Evolutionary conservation across 2,888 invertebrate species (phyloP), one percentile per base, ranked within the genome.

Genomic region (Metellina segmentata): DNA sequence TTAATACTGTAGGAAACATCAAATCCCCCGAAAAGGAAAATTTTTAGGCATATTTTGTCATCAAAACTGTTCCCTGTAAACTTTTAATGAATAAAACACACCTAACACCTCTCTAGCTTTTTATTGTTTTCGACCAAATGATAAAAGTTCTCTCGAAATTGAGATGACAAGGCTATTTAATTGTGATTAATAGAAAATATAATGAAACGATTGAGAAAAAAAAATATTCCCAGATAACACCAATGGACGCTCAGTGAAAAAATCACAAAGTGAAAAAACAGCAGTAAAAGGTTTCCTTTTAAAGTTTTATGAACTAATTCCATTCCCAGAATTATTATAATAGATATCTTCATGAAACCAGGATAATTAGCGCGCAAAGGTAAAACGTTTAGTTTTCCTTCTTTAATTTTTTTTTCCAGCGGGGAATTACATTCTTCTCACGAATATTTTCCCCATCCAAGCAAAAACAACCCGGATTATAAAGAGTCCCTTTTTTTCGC

Each of bases 351-450:
- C 86, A 70, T 20, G 72, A 82, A 75, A 82, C 71, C 81, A 86
- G 75, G 61, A 81, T n/a, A 19, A 91, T 82, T 86, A 86, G 86
- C 61, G 71, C 69, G 77, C 81, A 86, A 91, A 91, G 90, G 90
- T 91, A 91, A 91, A 91, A 91, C 51, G 86, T 52, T 9, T 7
- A 70, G 78, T 83, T 89, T 70, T 48, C 70, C 52, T 13, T 11
- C 48, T 69, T 78, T 51, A n/a, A 77, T 71, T 77, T 85, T 72
- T 85, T 85, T 72, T 81, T 85, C 74, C 52, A 13, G 4, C n/a
- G 51, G 34, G 34, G 34, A 34, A 34, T 34, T 34, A 34, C 48
- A 51, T 69, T 11, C 19, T 79, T 71, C 85, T n/a, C 53, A 72
- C 52, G 82, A 72, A 19, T 77, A 86, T 86, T 78, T 69, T 69